Base-by-base conservation (phyloP, 2,797 vertebrate species). In the Nannoperca obscura region DNA sequence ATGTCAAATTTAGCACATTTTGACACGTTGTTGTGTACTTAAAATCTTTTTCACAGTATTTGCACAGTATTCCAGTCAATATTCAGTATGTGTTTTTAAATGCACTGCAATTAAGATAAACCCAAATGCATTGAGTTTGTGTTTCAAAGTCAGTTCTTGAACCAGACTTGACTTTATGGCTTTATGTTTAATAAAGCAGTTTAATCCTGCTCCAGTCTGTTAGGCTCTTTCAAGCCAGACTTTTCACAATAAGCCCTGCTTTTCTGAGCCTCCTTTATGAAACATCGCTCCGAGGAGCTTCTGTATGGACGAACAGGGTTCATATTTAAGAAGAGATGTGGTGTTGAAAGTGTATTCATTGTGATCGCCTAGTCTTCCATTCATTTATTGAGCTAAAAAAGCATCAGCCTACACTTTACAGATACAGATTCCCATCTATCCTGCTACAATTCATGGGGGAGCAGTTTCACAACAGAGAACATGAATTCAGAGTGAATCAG, bases 401-500 rank as follows among this genome's bases (percentile, higher is more conserved):
- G 49, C 69, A 57, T n/a, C 59, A 49, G 32, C 17, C 20, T 17
- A 15, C 50, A 13, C 19, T 71, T 40, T 53, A 50, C 69, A 64
- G n/a, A 44, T 40, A 40, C 54, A 72, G 47, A 15, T n/a, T 66
- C 59, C 68, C 13, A 4, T 71, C 54, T 14, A 7, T 44, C 2
- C 59, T 53, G 52, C 74, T 62, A 11, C 52, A 74, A 30, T 57
- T 42, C 40, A 61, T 34, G 42, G 63, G 46, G 76, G 52, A 76
- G 65, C 24, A 53, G 63, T 42, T 86, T 57, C 62, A 62, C 72
- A 85, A 54, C 61, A 54, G 50, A 70, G 32, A 65, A 84, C 74
- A 81, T 70, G 24, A 80, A 86, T 79, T 78, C 59, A 70, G 42
- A 77, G 62, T 17, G 72, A 78, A 84, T 89, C 73, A 67, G 49